Evolutionary conservation across 2,113 vertebrate genomes (phyloP).

Genomic region (Nasalis larvatus): DNA sequence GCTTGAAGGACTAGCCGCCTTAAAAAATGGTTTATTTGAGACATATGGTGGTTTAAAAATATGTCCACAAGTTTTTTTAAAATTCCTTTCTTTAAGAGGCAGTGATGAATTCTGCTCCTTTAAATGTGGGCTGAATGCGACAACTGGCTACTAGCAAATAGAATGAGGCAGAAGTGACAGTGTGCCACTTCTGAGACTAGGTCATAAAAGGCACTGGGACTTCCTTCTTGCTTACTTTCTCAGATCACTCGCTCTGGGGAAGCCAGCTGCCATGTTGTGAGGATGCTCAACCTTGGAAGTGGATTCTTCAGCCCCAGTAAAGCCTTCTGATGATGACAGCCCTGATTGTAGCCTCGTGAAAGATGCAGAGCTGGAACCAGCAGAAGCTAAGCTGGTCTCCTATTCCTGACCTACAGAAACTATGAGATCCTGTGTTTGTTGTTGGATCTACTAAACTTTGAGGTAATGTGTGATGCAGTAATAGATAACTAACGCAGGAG

Average conservation of each 20-base stretch:
- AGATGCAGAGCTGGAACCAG: background rate
- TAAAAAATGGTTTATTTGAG: background rate
- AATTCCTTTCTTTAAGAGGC: conserved; percentile 2
- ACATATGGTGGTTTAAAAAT: background rate
- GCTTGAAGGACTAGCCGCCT: background rate
- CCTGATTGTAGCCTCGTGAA: background rate
- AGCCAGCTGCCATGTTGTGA: background rate
- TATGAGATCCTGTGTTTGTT: background rate
- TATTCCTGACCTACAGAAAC: background rate
- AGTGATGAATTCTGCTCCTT: background rate
- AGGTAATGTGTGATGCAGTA: background rate
- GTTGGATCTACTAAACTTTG: background rate
- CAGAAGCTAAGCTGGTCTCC: background rate
- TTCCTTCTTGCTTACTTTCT: background rate
- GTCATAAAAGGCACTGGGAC: background rate
- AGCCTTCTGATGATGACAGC: background rate
- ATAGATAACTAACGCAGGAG: background rate
- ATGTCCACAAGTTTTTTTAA: background rate
- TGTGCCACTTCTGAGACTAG: background rate
- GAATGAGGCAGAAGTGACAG: background rate
- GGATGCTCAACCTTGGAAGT: background rate
- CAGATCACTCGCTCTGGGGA: background rate
- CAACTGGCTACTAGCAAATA: background rate
- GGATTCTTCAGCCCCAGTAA: background rate
- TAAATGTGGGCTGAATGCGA: background rate